These are phyloP conservation scores for Amniataba percoides DNA, from an alignment of 2,797 vertebrate species.

Conservation along the genomic window DNA sequence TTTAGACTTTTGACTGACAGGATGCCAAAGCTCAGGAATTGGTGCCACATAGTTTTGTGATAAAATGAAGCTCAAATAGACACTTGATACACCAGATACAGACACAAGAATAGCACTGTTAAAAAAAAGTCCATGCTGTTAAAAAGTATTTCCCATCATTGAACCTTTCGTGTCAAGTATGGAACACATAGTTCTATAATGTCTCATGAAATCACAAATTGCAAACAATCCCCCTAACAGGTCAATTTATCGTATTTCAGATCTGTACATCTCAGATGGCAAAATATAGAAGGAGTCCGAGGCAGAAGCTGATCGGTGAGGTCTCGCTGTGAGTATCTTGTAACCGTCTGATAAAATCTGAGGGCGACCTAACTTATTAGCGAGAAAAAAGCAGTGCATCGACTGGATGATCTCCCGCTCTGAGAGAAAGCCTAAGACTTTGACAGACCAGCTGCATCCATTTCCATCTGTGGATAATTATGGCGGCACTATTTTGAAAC, in stretches of 20 bases:
- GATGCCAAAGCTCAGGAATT: constrained; percentile 5
- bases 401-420: constrained; percentile 64
- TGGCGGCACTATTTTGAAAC: constrained; percentile 83
- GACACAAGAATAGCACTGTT: not conserved
- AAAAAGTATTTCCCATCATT: not conserved
- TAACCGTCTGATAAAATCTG: constrained; percentile 64
- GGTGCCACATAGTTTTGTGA: not conserved
- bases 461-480: constrained; percentile 87
- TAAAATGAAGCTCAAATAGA: constrained; percentile 1
- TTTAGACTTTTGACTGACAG: not conserved
- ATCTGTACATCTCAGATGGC: constrained; percentile 28
- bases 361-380: constrained; percentile 55
- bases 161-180: constrained; percentile 2
- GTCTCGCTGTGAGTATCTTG: constrained; percentile 58
- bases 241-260: constrained; percentile 26
- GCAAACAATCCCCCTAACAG: not conserved
- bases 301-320: constrained; percentile 47
- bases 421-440: constrained; percentile 45
- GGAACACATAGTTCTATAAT: not conserved
- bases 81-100: not conserved
- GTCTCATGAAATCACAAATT: constrained; percentile 31
- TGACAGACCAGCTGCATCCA: constrained; percentile 79
- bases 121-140: not conserved
- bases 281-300: constrained; percentile 18
- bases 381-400: constrained; percentile 63